A percentile compares a stretch with the other conserved stretches of the same genome.
These are phyloP conservation scores for Pogonocherus hispidulus DNA, from an alignment of 2,888 invertebrate species.

Conservation along the genomic window DNA sequence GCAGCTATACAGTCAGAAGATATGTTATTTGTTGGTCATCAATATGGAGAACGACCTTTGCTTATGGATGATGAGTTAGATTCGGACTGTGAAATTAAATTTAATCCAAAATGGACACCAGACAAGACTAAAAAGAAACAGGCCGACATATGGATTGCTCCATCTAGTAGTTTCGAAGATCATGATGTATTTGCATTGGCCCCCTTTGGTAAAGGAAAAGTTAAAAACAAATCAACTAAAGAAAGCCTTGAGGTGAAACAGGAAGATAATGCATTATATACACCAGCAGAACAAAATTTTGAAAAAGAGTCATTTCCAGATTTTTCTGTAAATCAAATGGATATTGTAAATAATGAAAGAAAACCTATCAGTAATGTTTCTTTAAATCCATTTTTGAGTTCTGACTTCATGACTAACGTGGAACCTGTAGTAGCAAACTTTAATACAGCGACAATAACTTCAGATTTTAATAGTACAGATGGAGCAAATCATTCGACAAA, in stretches of 20 bases:
- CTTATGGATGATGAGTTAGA: slow-evolving; percentile 85
- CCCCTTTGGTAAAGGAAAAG: slow-evolving; percentile 71
- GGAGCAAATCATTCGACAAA: slow-evolving; percentile 42
- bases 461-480: slow-evolving; percentile 59
- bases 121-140: slow-evolving; percentile 49
- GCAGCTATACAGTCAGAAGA: slow-evolving; percentile 66
- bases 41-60: slow-evolving; percentile 82
- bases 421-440: slow-evolving; percentile 57
- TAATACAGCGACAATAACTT: slow-evolving; percentile 61
- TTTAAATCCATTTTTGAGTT: slow-evolving; percentile 63
- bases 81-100: slow-evolving; percentile 71
- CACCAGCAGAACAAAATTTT: not conserved
- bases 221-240: slow-evolving; percentile 36
- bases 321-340: slow-evolving; percentile 9
- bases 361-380: slow-evolving; percentile 34
- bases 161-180: slow-evolving; percentile 66
- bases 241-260: slow-evolving; percentile 18
- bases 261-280: not conserved
- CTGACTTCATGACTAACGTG: slow-evolving; percentile 43
- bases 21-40: slow-evolving; percentile 79
- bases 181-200: slow-evolving; percentile 80
- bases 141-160: slow-evolving; percentile 63
- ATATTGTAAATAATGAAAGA: slow-evolving; percentile 2
- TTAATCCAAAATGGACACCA: slow-evolving; percentile 48
- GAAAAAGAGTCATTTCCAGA: slow-evolving; percentile 17